Base-by-base conservation (phyloP, 37 sponge, comb jelly and placozoan genomes). In the Lycopodina hypogea region DNA sequence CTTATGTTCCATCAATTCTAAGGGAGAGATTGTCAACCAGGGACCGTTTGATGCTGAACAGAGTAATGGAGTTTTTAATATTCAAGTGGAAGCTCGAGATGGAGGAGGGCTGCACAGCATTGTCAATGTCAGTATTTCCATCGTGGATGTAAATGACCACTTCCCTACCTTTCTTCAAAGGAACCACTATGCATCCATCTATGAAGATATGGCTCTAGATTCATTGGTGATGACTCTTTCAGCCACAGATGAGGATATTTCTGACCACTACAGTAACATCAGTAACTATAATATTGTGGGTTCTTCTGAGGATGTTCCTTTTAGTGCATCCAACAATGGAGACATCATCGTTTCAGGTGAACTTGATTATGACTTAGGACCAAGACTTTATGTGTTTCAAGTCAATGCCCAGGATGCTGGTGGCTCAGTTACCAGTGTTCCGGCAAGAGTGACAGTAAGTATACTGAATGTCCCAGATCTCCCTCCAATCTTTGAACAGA, bases 81-180 rank as follows among this genome's bases (percentile, higher is more conserved):
- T 88, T 21, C 52, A 17, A 19, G 79, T 78, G 3, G 77, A 72
- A 56, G 89, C 83, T 57, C 28, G 37, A 11, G 89, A 88, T 74
- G 69, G 84, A 1, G 79, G 75, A 24, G 83, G 79, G 17, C 59
- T 78, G 48, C 41, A 18, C 14, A 78, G 59, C 68, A 72, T 45
- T 53, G 75, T 60, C 30, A 24, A 59, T 11, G 74, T 90, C n/a
- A 42, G 29, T 22, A 39, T 90, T 12, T 24, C 56, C 0, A 42
- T 90, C 37, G 2, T 48, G 50, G 91, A 90, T 65, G 67, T 51
- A 24, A 90, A 90, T 56, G 91, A 90, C 62, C 48, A 85, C 29
- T 23, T 29, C 18, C 91, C 91, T n/a, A 36, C 48, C 34, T 86
- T 90, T 36, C 34, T 32, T 0, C 51, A 42, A 0, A 28, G 38